phyloP scores from a whole-genome alignment of 2,888 invertebrate species.

The Sphinx pinastri region DNA sequence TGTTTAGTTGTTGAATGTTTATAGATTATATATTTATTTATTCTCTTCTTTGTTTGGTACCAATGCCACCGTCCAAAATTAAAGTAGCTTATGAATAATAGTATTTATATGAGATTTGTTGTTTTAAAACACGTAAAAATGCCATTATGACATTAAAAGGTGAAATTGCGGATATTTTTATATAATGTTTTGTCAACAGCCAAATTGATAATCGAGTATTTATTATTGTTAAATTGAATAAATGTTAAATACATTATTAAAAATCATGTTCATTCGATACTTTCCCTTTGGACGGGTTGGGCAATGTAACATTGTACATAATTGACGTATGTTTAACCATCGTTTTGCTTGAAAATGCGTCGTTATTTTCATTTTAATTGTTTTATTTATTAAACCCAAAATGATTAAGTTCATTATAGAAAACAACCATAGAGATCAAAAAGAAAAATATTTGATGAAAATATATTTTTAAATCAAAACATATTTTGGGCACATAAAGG shows the following conservation, averaged over 20 bases:
- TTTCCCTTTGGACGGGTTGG: slow-evolving; percentile 44
- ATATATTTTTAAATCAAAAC: not conserved
- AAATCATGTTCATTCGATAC: slow-evolving; percentile 24
- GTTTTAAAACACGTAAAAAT: too few species aligned
- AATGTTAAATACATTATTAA: not conserved
- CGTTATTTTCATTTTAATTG: slow-evolving; percentile 31
- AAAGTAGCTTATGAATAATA: slow-evolving; percentile 1
- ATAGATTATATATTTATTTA: slow-evolving; percentile 75
- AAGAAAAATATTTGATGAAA: not conserved
- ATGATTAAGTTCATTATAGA: not conserved
- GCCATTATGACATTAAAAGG: too few species aligned
- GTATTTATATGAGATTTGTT: too few species aligned
- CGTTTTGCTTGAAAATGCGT: slow-evolving; percentile 29
- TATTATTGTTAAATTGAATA: not conserved
- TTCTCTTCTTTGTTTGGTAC: slow-evolving; percentile 70
- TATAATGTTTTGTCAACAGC: too few species aligned
- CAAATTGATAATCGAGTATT: too few species aligned
- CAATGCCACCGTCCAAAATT: slow-evolving; percentile 46
- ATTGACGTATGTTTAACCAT: slow-evolving; percentile 42
- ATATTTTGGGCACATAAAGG: not conserved
- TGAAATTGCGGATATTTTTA: too few species aligned
- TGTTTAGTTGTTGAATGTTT: slow-evolving; percentile 78
- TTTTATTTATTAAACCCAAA: slow-evolving; percentile 27
- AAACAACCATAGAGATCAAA: not conserved
- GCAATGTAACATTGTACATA: slow-evolving; percentile 58